Evolutionary conservation across 2,113 vertebrate genomes (phyloP), one percentile per base, ranked within the genome.

Genomic region (Anhinga rufa): DNA sequence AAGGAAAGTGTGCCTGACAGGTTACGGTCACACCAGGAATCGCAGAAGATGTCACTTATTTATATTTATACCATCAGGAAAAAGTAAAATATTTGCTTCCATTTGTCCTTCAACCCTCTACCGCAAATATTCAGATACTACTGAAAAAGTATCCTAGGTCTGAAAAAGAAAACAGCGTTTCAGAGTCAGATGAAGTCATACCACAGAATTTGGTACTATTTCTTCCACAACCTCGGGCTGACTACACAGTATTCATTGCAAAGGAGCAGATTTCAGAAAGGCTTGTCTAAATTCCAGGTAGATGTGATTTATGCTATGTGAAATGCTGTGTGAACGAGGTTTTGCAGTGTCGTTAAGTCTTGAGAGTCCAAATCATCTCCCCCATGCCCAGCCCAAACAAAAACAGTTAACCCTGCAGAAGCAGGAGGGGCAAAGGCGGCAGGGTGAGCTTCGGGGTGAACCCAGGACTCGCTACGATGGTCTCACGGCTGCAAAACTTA

Each of bases 401-500:
- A 90, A 48, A 48, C 2, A 3, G 10, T 24, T 2, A 4, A 25
- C 24, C 40, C 38, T 29, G 65, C 75, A 40, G 48, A 36, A 74
- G 60, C 75, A 17, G 58, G 22, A n/a, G 10, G 36, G 25, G 20
- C 14, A 29, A 20, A 10, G 40, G 6, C 3, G 5, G n/a, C 44
- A 21, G 57, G 14, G 65, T 9, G 21, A 40, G 64, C 64, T 31
- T 16, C 3, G 6, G 62, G 18, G 28, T 2, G 7, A 48, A 19
- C 1, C 40, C 46, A 8, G 51, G 46, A 12, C 22, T 8, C 0
- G 4, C 65, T 29, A 17, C 3, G 1, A 4, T 0, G 21, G 19
- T 1, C 17, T 61, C 55, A n/a, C 2, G 1, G 74, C 62, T 34
- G 42, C n/a, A 32, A 25, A 75, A 46, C 44, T 40, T 14, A 1